Percentiles rank a stretch among this genome's conserved stretches.
These are phyloP conservation scores for Girardinus metallicus DNA, from an alignment of 2,797 vertebrate genomes.

Conservation along the genomic window DNA sequence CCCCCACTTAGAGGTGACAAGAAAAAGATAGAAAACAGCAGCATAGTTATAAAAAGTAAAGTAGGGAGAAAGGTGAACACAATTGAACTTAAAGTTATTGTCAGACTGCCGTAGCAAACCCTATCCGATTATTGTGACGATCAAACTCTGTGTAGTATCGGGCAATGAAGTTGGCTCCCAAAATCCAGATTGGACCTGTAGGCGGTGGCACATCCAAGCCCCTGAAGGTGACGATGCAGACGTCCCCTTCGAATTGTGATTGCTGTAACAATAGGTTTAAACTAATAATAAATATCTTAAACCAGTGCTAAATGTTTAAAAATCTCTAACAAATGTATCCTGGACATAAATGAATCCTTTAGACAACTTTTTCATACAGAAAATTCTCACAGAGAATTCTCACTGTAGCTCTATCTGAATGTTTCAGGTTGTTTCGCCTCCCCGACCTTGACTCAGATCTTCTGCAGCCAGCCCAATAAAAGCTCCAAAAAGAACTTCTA, in stretches of 20 bases:
- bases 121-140: constrained; percentile 91
- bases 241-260: constrained; percentile 83
- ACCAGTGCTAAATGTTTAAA: background rate
- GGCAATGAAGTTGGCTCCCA: constrained; percentile 94
- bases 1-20: background rate
- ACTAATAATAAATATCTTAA: background rate
- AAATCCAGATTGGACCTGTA: constrained; percentile 91
- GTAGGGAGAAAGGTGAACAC: constrained; percentile 6
- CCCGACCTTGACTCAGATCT: background rate
- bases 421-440: background rate
- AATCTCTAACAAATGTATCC: background rate
- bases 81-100: constrained; percentile 6
- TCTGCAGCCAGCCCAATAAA: background rate
- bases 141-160: constrained; percentile 97
- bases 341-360: background rate
- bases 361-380: background rate
- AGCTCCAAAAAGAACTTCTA: background rate
- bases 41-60: constrained; percentile 11
- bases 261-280: constrained; percentile 76
- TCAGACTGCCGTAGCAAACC: constrained; percentile 93
- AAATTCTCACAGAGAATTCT: background rate
- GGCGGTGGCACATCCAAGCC: constrained; percentile 92
- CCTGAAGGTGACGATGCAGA: constrained; percentile 89
- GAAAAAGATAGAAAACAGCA: constrained; percentile 10
- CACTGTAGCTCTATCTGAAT: background rate